These are phyloP conservation scores for Andrena bicolor DNA, from an alignment of 2,888 invertebrate genomes.

Conservation along the genomic window DNA sequence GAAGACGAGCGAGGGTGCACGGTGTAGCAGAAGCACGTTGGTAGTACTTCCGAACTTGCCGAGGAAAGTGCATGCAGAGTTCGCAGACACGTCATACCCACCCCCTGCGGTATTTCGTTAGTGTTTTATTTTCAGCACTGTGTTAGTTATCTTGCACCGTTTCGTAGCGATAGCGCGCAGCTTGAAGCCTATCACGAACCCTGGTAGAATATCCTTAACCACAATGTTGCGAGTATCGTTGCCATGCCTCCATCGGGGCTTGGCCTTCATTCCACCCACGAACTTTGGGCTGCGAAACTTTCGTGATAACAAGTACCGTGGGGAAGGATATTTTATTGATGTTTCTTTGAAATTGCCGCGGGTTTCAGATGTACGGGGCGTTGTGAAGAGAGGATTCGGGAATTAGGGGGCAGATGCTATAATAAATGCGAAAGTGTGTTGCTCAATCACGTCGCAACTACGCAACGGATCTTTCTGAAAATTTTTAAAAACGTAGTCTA, in stretches of 20 bases:
- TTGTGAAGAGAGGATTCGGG: no score
- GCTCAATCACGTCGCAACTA: no score
- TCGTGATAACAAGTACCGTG: neutral
- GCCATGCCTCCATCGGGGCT: neutral
- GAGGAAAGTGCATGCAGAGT: neutral
- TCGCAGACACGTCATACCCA: no score
- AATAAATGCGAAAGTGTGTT: no score
- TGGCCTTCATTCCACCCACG: neutral
- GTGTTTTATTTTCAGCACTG: neutral
- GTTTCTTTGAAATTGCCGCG: no score
- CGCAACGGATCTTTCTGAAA: no score
- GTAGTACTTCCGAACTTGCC: neutral
- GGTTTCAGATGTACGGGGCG: no score
- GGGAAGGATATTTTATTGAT: neutral
- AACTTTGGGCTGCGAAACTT: neutral
- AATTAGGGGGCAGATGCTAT: no score
- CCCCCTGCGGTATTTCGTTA: neutral
- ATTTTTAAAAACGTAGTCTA: no score
- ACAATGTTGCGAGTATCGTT: slow-evolving; percentile 10
- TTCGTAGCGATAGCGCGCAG: neutral
- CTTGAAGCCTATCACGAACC: neutral
- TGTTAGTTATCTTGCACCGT: neutral
- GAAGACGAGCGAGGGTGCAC: slow-evolving; percentile 20
- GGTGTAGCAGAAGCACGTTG: slow-evolving; percentile 22
- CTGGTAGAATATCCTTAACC: neutral